Evolutionary conservation across 2,888 invertebrate genomes (phyloP).

Genomic region (Oegoconia quadripuncta): DNA sequence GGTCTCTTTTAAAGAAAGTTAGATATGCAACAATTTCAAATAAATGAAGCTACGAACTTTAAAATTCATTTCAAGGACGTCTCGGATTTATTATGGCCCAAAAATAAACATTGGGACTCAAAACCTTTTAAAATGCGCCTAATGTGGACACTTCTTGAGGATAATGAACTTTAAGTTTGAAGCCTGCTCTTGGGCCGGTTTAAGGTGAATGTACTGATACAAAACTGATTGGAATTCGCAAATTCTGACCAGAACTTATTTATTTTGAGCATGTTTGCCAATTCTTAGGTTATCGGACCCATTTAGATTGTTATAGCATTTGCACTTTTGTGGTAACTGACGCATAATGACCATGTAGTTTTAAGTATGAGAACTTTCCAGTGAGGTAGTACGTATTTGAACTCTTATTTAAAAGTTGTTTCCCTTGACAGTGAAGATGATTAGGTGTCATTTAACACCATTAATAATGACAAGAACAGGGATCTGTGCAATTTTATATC

Average conservation of each 20-base stretch:
- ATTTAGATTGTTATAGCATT: slow-evolving; percentile 6
- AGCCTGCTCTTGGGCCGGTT: slow-evolving; percentile 64
- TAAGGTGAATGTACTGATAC: slow-evolving; percentile 69
- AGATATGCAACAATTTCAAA: no score
- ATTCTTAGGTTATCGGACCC: slow-evolving; percentile 65
- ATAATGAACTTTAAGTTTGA: slow-evolving; percentile 65
- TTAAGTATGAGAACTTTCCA: not conserved
- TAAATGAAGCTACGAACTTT: no score
- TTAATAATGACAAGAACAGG: no score
- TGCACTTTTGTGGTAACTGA: not conserved
- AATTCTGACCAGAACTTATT: slow-evolving; percentile 50
- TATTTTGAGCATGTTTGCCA: slow-evolving; percentile 59
- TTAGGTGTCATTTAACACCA: no score
- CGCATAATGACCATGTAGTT: no score
- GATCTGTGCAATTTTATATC: no score
- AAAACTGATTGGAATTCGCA: slow-evolving; percentile 58
- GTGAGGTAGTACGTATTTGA: no score
- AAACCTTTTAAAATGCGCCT: slow-evolving; percentile 32
- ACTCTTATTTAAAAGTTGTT: no score
- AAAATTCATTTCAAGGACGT: no score
- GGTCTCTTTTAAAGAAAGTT: no score
- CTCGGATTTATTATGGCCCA: slow-evolving; percentile 5
- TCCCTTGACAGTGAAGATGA: no score
- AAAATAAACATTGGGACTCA: slow-evolving; percentile 4
- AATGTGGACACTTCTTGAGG: slow-evolving; percentile 60